Conservation (phyloP, 2,113 vertebrate genomes). For the Muscicapa adusta region DNA sequence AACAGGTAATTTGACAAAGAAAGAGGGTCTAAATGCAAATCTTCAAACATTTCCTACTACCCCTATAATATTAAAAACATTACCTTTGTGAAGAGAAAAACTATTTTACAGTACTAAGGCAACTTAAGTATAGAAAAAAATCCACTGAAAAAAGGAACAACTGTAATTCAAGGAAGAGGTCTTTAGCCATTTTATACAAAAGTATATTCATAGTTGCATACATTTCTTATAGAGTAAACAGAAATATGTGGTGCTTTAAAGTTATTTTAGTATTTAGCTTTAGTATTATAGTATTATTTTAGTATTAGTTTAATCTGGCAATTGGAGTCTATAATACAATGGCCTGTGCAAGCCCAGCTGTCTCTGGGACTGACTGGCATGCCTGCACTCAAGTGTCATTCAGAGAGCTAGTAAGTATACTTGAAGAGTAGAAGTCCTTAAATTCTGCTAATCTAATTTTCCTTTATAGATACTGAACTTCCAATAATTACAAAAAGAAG, state of each 20-base stretch:
- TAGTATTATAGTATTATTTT: no score
- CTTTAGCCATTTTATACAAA: neutral
- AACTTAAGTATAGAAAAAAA: neutral
- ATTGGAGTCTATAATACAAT: neutral
- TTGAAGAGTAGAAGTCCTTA: neutral
- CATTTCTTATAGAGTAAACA: neutral
- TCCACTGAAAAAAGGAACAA: neutral
- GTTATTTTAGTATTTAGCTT: neutral
- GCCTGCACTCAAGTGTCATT: neutral
- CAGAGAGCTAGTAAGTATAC: neutral
- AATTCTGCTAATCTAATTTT: neutral
- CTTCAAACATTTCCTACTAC: neutral
- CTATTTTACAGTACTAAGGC: neutral
- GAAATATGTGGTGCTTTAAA: neutral
- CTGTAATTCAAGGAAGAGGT: neutral
- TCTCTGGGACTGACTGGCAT: neutral
- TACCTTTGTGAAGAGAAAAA: neutral
- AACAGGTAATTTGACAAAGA: neutral
- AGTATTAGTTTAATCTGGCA: neutral
- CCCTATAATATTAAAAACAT: neutral
- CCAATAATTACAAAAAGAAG: neutral
- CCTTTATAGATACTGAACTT: neutral
- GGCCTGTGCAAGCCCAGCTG: neutral
- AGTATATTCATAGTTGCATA: neutral
- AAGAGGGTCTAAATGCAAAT: neutral